Evolutionary conservation across 2,113 vertebrate genomes (phyloP).

Genomic region (Brevimyrus niger): DNA sequence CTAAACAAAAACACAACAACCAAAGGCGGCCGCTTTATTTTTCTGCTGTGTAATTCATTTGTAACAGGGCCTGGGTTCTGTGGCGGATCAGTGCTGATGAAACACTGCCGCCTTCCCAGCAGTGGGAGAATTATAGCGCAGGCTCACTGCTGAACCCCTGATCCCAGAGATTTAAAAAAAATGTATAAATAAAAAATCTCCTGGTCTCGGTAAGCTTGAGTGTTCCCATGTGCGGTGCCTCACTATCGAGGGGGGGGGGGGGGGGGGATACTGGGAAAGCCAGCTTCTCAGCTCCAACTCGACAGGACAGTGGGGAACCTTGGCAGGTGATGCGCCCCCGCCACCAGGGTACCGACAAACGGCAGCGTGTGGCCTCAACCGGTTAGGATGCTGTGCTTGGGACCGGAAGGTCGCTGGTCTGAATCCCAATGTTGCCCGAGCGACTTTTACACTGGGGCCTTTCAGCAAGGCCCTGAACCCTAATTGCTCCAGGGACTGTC

Average conservation of each 20-base stretch:
- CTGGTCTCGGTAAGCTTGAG: slow-evolving; percentile 41
- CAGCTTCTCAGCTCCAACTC: not conserved
- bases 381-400: not conserved
- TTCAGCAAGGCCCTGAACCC: not conserved
- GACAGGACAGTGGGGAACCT: not conserved
- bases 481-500: not conserved
- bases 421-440: not conserved
- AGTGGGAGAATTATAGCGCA: not conserved
- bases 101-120: not conserved
- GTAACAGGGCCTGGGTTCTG: not conserved
- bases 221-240: slow-evolving; percentile 21
- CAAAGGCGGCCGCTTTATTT: not conserved
- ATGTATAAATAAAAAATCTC: slow-evolving; percentile 26
- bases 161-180: slow-evolving; percentile 1
- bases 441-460: not conserved
- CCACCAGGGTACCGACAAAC: not conserved
- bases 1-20: not conserved
- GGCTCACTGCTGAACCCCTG: not conserved
- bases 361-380: not conserved
- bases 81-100: not conserved
- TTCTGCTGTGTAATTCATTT: not conserved
- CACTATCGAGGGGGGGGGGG: not conserved
- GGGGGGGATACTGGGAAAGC: slow-evolving; percentile 1
- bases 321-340: slow-evolving; percentile 29
- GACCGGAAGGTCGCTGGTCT: not conserved